Base-by-base conservation (phyloP, 1,140 invertebrate genomes). In the Panagrolaimus sp. region DNA sequence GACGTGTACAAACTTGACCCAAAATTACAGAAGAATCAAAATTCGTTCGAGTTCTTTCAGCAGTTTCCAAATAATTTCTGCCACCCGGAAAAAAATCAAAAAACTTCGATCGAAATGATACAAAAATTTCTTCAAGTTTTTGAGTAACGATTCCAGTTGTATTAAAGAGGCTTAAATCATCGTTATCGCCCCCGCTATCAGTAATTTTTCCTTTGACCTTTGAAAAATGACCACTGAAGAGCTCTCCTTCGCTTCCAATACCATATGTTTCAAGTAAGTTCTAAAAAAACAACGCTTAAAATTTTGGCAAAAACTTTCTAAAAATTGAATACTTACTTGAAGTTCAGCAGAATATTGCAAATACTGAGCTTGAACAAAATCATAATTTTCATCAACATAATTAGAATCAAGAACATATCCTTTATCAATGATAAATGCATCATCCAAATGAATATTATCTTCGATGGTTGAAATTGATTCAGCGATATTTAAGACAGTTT, bases 251-350 rank as follows among this genome's bases (percentile, higher is more conserved):
- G 21, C 65, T 69, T n/a, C 71, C 47, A 44, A 32, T 46, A 14
- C 32, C 63, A 38, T 67, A 45, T 15, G 44, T 67, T 10, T 72
- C 67, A 14, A 77, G 46, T 0, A 47, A 45, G 8, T 64, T n/a
- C 55, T 77, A 67, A 21, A 70, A 67, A 26, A 45, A 63, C 26
- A 38, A 48, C n/a, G 26, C 44, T 65, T 62, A 73, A n/a, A 28
- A 15, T 1, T 17, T n/a, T 14, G 15, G 1, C 4, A 47, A 47
- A 47, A 15, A 17, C 21, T 17, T 47, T 47, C 46, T 14, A 47
- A 47, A 47, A 47, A 47, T 14, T n/a, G n/a, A n/a, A 1, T 15
- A 47, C 46, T 4, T 15, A 47, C 46, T 17, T 47, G 48, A 52
- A 52, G 17, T 24, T 52, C n/a, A 14, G 48, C 17, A 7, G 14